Evolutionary conservation across 2,888 invertebrate genomes (phyloP), one percentile per base, ranked within the genome.

Genomic region (Synanthedon vespiformis): DNA sequence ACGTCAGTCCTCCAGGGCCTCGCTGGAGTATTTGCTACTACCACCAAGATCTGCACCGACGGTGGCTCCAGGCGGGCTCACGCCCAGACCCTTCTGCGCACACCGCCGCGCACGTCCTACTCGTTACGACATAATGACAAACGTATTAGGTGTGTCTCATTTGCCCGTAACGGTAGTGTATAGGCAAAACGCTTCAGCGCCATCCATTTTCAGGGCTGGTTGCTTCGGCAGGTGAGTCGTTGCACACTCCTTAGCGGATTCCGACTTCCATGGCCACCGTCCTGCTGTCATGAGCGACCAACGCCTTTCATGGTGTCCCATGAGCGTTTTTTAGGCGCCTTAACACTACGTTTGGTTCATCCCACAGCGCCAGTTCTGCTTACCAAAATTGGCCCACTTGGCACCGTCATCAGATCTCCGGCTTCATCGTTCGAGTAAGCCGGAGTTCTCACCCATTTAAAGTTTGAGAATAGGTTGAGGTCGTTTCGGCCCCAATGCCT

Each of bases 231-330:
- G 89, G 90, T 89, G 89, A 89, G 89, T 89, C 76, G 82, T 89
- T 75, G 62, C 74, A 76, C 77, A 85, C 80, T 89, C 78, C 80
- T 84, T 81, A 88, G 89, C 90, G 89, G 90, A 86, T 89, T 89
- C 89, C 91, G 89, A 92, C 91, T 92, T 92, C 91, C 91, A 91
- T 91, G 91, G 89, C 90, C 91, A 91, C 90, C 90, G 90, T 90
- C 91, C 90, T 90, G 90, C 56, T 91, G 90, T 90, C 89, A 85
- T 77, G 74, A 89, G 86, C 88, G 82, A 89, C 88, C 88, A 89
- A 90, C 89, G 82, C 89, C 40, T 40, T 40, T 40, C 40, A 40
- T 40, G 40, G 40, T 40, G 40, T 40, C 40, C 40, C 40, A 40
- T 40, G 40, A 40, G 40, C 40, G 40, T 40, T 40, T 40, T 40